These are phyloP conservation scores for Rhabdophis nuchalis DNA, from an alignment of 2,797 vertebrate genomes.

Conservation along the genomic window DNA sequence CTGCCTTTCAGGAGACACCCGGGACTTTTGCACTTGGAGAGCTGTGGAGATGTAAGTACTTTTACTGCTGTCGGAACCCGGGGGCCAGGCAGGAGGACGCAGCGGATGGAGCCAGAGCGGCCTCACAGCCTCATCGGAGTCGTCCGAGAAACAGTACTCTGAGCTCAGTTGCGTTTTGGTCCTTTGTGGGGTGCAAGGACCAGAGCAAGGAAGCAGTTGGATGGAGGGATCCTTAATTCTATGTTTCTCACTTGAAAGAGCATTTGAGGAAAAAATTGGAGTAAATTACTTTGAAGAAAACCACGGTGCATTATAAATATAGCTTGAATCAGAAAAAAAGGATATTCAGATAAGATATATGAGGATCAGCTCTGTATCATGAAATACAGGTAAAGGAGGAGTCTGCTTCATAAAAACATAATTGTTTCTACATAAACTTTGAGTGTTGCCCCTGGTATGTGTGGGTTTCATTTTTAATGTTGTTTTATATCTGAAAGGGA, in stretches of 20 bases:
- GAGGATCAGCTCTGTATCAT: background rate
- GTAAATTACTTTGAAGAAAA: background rate
- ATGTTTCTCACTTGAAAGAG: background rate
- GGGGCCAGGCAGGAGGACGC: constrained; percentile 29
- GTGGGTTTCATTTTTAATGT: too few relatives aligned
- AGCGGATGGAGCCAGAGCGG: constrained; percentile 56
- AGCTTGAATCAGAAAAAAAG: constrained; percentile 14
- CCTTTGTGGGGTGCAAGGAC: background rate
- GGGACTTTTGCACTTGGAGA: constrained; percentile 74
- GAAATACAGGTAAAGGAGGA: background rate
- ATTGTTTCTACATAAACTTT: background rate
- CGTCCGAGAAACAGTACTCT: constrained; percentile 80
- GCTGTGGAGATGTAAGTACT: constrained; percentile 81
- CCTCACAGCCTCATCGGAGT: constrained; percentile 79
- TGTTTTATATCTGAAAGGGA: background rate
- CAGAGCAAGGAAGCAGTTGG: background rate
- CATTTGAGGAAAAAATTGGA: background rate
- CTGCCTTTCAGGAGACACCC: constrained; percentile 58
- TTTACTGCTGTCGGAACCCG: constrained; percentile 63
- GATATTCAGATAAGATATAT: background rate
- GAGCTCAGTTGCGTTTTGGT: constrained; percentile 26
- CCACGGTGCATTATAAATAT: background rate
- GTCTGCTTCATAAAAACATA: background rate
- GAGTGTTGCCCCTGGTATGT: background rate
- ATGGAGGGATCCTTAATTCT: background rate